Evolutionary conservation across 1,140 invertebrate species (phyloP).

Genomic region (Lepidostoma basale): DNA sequence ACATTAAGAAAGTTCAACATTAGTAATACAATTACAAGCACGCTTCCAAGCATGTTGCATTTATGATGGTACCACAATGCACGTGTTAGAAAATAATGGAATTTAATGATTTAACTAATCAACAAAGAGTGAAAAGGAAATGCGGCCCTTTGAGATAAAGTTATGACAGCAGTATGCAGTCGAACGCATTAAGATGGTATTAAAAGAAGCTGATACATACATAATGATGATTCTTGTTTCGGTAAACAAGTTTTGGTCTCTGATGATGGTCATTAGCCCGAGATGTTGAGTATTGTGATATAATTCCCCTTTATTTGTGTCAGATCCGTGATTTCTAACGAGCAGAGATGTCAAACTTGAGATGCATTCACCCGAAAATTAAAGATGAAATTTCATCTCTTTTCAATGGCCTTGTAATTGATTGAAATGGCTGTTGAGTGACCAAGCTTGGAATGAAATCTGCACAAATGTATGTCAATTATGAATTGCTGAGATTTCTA

Average conservation of each 20-base stretch:
- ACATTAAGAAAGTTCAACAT: too few species aligned
- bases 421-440: neutral
- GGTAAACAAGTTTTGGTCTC: constrained; percentile 1
- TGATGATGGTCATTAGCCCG: constrained; percentile 8
- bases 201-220: neutral
- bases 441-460: neutral
- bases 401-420: neutral
- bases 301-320: constrained; percentile 1
- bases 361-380: neutral
- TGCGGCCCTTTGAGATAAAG: too few species aligned
- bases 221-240: constrained; percentile 13
- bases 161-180: neutral
- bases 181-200: neutral
- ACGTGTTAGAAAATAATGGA: too few species aligned
- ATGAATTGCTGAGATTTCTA: too few species aligned
- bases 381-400: neutral
- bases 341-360: neutral
- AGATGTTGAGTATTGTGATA: neutral
- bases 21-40: too few species aligned
- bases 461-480: too few species aligned
- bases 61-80: too few species aligned
- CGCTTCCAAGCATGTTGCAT: too few species aligned
- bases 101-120: too few species aligned
- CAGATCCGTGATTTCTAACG: constrained; percentile 6
- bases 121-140: too few species aligned